Base-by-base conservation (phyloP, 1,140 invertebrate genomes). In the Drosophila repleta region DNA sequence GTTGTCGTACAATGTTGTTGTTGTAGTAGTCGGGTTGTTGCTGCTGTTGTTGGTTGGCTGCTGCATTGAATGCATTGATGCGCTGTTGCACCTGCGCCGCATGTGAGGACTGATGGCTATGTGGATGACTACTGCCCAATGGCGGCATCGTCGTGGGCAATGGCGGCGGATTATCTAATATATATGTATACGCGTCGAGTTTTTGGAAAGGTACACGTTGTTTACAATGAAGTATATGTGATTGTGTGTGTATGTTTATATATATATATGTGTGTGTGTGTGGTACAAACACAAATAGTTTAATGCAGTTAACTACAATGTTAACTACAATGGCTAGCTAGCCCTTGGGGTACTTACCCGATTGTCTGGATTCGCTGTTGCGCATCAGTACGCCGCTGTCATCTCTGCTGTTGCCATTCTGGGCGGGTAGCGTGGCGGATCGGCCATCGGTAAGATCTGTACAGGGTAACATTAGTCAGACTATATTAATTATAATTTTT, bases 141-240 rank as follows among this genome's bases (percentile, higher is more conserved):
- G 91, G 91, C 66, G 91, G 91, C 84, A 91, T 90, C 57, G 91
- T 90, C 49, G 91, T 80, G 70, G 91, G 91, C 76, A 92, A 82
- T 76, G 91, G 91, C 74, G 91, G 91, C 74, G 91, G 90, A 83
- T 91, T 90, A 76, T 91, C 89, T 91, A 85, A 74, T 72, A 63
- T 74, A 45, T 45, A 13, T 20, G 20, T 48, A 24, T 51, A 64
- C 49, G 48, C 43, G 26, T 53, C 57, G 66, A 71, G 21, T 65
- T 65, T 65, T 32, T 35, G 32, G 62, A 26, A 21, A 41, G 64
- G 64, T 32, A 73, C 64, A 68, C 35, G 48, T 55, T 71, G 32
- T 65, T 49, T 71, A 74, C 66, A 70, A 73, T 68, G 52, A 46
- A 37, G 46, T 48, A 58, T 49, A 43, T 20, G 17, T 49, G 43